Evolutionary conservation across 2,888 invertebrate species (phyloP).

Genomic region (Digitonthophagus gazella): DNA sequence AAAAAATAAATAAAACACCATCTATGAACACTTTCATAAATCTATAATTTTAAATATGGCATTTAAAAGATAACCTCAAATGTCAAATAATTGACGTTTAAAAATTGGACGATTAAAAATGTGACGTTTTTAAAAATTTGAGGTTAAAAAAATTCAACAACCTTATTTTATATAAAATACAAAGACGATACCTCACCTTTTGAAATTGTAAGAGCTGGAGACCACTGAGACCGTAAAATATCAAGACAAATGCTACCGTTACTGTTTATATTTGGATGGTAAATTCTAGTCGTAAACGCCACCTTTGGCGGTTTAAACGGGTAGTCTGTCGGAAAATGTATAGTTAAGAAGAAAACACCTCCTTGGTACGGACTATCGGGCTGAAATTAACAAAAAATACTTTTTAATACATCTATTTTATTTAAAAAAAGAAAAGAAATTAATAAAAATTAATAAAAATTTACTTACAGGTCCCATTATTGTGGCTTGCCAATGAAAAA

Average conservation of each 20-base stretch:
- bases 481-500: constrained; percentile 99
- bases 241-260: constrained; percentile 99
- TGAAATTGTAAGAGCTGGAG: constrained; percentile 99
- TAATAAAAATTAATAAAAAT: background rate
- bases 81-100: too few species aligned
- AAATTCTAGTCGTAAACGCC: constrained; percentile 99
- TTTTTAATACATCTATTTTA: constrained; percentile 13
- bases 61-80: too few species aligned
- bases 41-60: too few species aligned
- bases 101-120: background rate
- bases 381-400: constrained; percentile 57
- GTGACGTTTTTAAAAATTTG: background rate
- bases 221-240: constrained; percentile 99
- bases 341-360: constrained; percentile 99
- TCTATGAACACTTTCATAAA: too few species aligned
- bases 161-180: constrained; percentile 9
- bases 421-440: background rate
- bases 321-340: constrained; percentile 99
- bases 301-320: constrained; percentile 99
- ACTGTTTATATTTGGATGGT: constrained; percentile 99
- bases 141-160: background rate
- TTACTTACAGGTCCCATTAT: constrained; percentile 99
- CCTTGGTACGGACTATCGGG: constrained; percentile 99
- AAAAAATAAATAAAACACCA: too few species aligned
- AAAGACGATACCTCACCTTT: constrained; percentile 69